Evolutionary conservation across 2,113 vertebrate genomes (phyloP).

Genomic region (Felis chaus): DNA sequence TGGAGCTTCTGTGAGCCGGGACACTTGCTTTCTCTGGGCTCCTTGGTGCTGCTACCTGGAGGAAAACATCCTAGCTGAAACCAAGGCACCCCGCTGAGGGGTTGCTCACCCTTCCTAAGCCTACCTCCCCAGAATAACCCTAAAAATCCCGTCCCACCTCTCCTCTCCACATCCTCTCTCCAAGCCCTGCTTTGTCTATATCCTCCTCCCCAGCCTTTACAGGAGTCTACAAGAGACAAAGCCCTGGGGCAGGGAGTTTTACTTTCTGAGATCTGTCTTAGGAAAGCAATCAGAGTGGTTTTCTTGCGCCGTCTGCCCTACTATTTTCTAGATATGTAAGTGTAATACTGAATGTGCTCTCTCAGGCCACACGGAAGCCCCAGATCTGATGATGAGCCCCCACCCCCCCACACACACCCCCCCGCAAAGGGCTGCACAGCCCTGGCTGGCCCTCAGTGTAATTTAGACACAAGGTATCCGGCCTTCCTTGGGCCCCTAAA

Average conservation of each 20-base stretch:
- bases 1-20: not conserved
- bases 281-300: not conserved
- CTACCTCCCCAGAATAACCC: not conserved
- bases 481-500: not conserved
- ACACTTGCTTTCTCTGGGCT: not conserved
- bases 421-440: rapidly evolving
- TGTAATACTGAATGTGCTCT: not conserved
- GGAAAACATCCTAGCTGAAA: not conserved
- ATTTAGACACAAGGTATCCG: not conserved
- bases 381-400: not conserved
- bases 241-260: not conserved
- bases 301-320: not conserved
- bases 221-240: not conserved
- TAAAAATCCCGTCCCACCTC: not conserved
- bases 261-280: not conserved
- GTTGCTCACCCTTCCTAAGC: not conserved
- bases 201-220: rapidly evolving
- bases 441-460: not conserved
- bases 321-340: not conserved
- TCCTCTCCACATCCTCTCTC: not conserved
- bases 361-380: not conserved
- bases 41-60: not conserved
- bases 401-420: not conserved
- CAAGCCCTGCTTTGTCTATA: not conserved
- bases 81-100: not conserved